phyloP scores from a whole-genome alignment of 1,140 invertebrate genomes.

The Sycobia sp. region DNA sequence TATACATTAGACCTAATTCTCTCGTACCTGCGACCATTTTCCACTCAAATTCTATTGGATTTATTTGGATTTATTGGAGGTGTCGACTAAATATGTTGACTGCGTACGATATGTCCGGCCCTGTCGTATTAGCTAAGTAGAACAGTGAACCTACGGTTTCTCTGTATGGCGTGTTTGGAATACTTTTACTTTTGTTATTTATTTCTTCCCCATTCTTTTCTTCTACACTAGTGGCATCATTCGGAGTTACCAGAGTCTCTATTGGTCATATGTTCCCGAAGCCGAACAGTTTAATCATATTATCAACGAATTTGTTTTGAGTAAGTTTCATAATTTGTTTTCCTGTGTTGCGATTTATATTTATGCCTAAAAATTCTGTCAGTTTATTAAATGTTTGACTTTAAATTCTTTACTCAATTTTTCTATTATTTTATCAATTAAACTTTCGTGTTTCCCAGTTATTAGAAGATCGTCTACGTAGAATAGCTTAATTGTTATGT shows the following conservation, averaged over 20 bases:
- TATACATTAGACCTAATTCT: not conserved
- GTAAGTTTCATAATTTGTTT: too few species aligned
- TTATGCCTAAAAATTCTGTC: too few species aligned
- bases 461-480: too few species aligned
- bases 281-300: not conserved
- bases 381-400: not conserved
- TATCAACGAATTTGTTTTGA: not conserved
- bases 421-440: too few species aligned
- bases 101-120: slow-evolving; percentile 23
- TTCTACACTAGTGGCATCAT: not conserved
- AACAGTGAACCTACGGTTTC: too few species aligned
- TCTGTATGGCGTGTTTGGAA: not conserved
- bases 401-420: not conserved
- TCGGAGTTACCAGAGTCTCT: not conserved
- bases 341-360: too few species aligned
- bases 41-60: slow-evolving; percentile 18
- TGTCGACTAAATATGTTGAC: slow-evolving; percentile 26
- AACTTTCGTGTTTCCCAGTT: too few species aligned
- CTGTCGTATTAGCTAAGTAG: slow-evolving; percentile 13
- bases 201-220: slow-evolving; percentile 1
- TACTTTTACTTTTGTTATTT: not conserved
- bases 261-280: not conserved
- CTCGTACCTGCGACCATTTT: not conserved
- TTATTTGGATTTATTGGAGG: too few species aligned
- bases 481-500: too few species aligned